phyloP scores from a whole-genome alignment of 2,113 vertebrate species.

The Eolophus roseicapilla region DNA sequence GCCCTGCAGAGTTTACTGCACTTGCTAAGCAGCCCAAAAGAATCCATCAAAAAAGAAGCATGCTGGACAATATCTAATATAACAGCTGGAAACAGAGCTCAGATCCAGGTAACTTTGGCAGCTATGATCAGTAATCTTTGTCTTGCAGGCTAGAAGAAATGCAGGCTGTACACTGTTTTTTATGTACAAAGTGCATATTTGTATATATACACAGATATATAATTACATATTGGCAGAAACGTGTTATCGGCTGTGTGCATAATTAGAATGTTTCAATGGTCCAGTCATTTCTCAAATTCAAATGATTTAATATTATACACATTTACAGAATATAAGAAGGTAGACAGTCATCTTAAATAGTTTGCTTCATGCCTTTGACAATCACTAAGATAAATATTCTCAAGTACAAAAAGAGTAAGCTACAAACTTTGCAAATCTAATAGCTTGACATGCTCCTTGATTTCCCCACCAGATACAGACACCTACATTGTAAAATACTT shows the following conservation, averaged over 20 bases:
- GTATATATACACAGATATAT: background rate
- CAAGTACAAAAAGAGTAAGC: background rate
- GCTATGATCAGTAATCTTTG: background rate
- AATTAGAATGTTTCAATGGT: background rate
- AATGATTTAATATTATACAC: background rate
- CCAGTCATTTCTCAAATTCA: background rate
- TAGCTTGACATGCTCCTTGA: background rate
- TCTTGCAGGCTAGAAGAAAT: background rate
- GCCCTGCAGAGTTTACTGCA: slow-evolving; percentile 94
- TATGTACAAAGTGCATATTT: background rate
- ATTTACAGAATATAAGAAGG: background rate
- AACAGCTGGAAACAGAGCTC: slow-evolving; percentile 95
- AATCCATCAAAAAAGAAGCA: slow-evolving; percentile 98
- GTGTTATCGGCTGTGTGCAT: background rate
- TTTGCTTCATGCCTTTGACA: background rate
- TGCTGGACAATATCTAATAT: slow-evolving; percentile 99
- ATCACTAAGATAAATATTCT: background rate
- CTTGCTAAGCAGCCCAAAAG: slow-evolving; percentile 94
- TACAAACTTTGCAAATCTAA: background rate
- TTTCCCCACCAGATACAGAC: background rate
- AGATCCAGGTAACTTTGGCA: slow-evolving; percentile 88
- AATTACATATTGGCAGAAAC: background rate
- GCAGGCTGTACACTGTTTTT: background rate
- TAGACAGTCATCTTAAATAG: background rate
- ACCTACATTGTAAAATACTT: background rate